Evolutionary conservation across 2,797 vertebrate genomes (phyloP).

Genomic region (Acrossocheilus fasciatus): DNA sequence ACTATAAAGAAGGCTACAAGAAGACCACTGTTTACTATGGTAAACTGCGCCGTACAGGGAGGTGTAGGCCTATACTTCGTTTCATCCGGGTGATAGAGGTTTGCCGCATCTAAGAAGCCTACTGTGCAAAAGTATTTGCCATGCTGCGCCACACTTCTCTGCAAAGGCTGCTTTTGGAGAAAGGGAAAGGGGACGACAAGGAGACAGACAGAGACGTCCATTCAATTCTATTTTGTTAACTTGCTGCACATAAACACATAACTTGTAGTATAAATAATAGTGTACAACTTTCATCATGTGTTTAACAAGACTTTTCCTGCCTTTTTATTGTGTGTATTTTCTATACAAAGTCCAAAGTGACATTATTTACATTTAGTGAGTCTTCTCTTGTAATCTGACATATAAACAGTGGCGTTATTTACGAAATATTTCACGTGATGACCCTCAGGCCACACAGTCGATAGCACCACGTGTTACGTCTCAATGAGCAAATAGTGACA

Average conservation of each 20-base stretch:
- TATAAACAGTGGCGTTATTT: background rate
- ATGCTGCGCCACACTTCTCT: slow-evolving; percentile 15
- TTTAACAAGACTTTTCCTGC: background rate
- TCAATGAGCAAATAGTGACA: background rate
- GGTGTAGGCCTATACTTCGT: background rate
- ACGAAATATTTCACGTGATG: background rate
- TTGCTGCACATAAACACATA: background rate
- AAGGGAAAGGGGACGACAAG: background rate
- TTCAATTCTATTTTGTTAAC: background rate
- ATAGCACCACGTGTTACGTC: background rate
- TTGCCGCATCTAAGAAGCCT: slow-evolving; percentile 7
- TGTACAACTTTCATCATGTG: background rate
- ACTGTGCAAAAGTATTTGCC: slow-evolving; percentile 16
- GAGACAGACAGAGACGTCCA: background rate
- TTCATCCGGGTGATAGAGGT: background rate
- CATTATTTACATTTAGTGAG: background rate
- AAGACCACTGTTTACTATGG: background rate
- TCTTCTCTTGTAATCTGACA: background rate
- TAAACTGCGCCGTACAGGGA: background rate
- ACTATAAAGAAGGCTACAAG: background rate
- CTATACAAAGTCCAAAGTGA: background rate
- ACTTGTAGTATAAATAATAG: background rate
- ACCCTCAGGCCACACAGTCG: background rate
- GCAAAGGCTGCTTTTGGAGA: background rate
- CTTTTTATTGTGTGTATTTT: background rate